These are phyloP conservation scores for Trachops cirrhosus DNA, from an alignment of 2,797 vertebrate species.

Conservation along the genomic window DNA sequence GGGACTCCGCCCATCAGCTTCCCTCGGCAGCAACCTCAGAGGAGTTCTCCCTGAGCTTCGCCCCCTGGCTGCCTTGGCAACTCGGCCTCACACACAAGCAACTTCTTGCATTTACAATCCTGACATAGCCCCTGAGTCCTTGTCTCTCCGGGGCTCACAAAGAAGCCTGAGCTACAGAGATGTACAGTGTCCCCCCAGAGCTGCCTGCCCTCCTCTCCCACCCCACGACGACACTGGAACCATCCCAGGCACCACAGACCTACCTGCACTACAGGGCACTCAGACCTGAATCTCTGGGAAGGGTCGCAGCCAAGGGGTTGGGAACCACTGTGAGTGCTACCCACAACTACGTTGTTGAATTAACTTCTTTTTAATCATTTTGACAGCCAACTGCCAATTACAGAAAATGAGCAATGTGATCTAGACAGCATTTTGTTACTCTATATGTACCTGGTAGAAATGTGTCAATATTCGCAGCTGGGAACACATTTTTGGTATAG, in stretches of 20 bases:
- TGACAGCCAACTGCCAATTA: neutral
- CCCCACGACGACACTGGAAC: too few species aligned
- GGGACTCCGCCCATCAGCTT: neutral
- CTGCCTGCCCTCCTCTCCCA: accelerated
- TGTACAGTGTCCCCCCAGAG: neutral
- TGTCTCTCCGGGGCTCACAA: neutral
- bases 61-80: neutral
- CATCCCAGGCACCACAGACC: too few species aligned
- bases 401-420: neutral
- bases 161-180: neutral
- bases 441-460: slow-evolving; percentile 92
- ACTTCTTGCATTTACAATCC: neutral
- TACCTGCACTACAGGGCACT: too few species aligned
- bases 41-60: neutral
- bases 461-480: slow-evolving; percentile 95
- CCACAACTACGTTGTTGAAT: neutral
- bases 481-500: slow-evolving; percentile 95
- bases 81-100: neutral
- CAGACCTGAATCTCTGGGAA: too few species aligned
- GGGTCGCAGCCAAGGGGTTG: neutral
- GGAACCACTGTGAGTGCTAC: neutral
- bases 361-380: neutral
- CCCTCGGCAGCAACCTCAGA: neutral
- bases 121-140: neutral
- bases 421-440: neutral